A percentile compares a stretch with the other conserved stretches of the same genome.
Evolutionary conservation across 2,113 vertebrate genomes (phyloP).

Genomic region (Sebastes fasciatus): DNA sequence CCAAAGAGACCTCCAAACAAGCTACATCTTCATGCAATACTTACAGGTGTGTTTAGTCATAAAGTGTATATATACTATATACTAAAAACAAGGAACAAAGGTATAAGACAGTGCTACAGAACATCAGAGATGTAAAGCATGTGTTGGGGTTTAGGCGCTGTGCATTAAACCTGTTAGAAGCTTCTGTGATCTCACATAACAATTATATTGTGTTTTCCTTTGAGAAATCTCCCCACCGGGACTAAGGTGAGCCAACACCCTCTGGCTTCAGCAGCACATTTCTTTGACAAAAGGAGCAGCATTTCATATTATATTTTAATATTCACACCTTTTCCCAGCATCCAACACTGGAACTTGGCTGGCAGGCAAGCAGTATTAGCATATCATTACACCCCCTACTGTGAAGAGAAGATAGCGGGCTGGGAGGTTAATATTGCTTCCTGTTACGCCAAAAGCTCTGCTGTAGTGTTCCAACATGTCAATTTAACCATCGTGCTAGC

Average conservation of each 20-base stretch:
- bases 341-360: constrained; percentile 31
- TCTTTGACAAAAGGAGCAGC: constrained; percentile 3
- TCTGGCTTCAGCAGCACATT: neutral
- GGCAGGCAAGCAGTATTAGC: constrained; percentile 37
- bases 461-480: constrained; percentile 11
- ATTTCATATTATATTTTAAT: constrained; percentile 28
- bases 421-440: constrained; percentile 45
- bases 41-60: neutral
- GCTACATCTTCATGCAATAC: neutral
- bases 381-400: constrained; percentile 55
- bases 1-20: neutral
- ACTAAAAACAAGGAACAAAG: neutral
- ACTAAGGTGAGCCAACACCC: neutral
- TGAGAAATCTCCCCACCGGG: constrained; percentile 10
- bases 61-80: neutral
- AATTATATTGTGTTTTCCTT: constrained; percentile 2
- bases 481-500: constrained; percentile 1
- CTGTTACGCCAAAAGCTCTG: constrained; percentile 36
- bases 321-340: constrained; percentile 38
- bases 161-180: constrained; percentile 8
- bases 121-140: neutral
- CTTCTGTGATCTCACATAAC: neutral
- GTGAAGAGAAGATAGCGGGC: constrained; percentile 27
- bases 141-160: neutral
- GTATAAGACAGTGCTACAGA: neutral